Percentiles rank a stretch among this genome's conserved stretches.
These are phyloP conservation scores for Xestia ashworthii DNA, from an alignment of 2,888 invertebrate genomes.

Conservation along the genomic window DNA sequence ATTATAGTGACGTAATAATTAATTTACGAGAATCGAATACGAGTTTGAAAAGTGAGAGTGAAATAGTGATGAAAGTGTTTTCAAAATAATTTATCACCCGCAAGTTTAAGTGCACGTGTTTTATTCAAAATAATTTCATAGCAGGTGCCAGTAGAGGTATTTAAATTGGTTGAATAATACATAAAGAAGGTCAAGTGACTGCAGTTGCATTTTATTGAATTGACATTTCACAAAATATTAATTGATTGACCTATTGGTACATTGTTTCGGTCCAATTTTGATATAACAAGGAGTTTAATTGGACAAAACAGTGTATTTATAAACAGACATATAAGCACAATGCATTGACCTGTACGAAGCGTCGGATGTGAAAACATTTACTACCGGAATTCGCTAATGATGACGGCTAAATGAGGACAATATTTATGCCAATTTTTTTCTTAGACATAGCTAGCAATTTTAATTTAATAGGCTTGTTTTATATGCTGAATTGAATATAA, in stretches of 20 bases:
- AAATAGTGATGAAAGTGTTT: slow-evolving; percentile 55
- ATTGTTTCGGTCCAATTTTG: slow-evolving; percentile 43
- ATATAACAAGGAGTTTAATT: slow-evolving; percentile 50
- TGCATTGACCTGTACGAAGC: slow-evolving; percentile 80
- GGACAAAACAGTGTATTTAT: slow-evolving; percentile 71
- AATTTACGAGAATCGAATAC: slow-evolving; percentile 55
- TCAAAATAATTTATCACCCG: slow-evolving; percentile 17
- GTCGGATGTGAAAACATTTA: slow-evolving; percentile 78
- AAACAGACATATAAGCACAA: slow-evolving; percentile 72
- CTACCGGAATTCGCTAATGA: slow-evolving; percentile 82
- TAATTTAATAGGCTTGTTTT: slow-evolving; percentile 29
- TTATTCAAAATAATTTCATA: slow-evolving; percentile 19
- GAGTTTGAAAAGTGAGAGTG: slow-evolving; percentile 68
- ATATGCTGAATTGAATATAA: not conserved
- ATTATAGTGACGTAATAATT: slow-evolving; percentile 51
- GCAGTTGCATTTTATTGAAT: slow-evolving; percentile 57
- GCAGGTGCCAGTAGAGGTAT: slow-evolving; percentile 48
- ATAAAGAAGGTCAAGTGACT: slow-evolving; percentile 55
- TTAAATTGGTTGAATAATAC: slow-evolving; percentile 41
- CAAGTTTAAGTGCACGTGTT: slow-evolving; percentile 13
- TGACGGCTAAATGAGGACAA: slow-evolving; percentile 74
- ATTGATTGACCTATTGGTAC: slow-evolving; percentile 57
- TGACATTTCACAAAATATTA: slow-evolving; percentile 50
- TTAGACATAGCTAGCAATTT: slow-evolving; percentile 44
- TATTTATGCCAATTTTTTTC: slow-evolving; percentile 64